Percentiles rank a stretch among this genome's conserved stretches.
These are phyloP conservation scores for Herpetotheres cachinnans DNA, from an alignment of 2,113 vertebrate species.

Conservation along the genomic window DNA sequence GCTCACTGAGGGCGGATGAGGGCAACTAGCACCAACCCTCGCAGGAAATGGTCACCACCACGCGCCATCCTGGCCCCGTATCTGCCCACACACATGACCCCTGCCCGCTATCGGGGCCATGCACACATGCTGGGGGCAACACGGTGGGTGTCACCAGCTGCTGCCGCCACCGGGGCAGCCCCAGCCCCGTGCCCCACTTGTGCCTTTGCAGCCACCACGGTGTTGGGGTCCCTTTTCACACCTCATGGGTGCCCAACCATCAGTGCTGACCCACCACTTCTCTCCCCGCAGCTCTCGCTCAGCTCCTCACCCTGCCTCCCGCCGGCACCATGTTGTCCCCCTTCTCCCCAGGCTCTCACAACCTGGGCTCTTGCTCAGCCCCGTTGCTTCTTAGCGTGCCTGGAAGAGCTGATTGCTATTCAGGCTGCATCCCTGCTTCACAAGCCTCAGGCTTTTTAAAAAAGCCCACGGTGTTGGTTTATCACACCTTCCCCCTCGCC, in stretches of 20 bases:
- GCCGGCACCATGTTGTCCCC: rapidly evolving
- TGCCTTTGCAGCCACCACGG: rapidly evolving
- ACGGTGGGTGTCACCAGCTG: rapidly evolving
- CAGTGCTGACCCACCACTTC: rapidly evolving
- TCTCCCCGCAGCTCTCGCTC: background rate
- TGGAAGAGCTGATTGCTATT: background rate
- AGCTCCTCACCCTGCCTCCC: background rate
- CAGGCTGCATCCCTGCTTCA: background rate
- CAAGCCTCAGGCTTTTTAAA: background rate
- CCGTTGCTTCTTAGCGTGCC: rapidly evolving
- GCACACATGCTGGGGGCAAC: rapidly evolving
- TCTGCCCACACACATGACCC: background rate
- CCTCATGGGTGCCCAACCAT: rapidly evolving
- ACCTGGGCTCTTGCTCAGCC: background rate
- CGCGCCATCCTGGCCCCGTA: rapidly evolving
- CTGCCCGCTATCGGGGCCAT: rapidly evolving
- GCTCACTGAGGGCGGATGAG: background rate
- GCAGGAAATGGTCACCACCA: background rate
- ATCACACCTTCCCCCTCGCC: background rate
- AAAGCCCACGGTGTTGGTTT: background rate
- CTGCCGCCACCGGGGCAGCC: too few relatives aligned
- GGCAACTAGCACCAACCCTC: background rate
- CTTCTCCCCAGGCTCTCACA: rapidly evolving
- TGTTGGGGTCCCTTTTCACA: background rate
- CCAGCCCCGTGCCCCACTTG: rapidly evolving